These are phyloP conservation scores for Magallana angulata DNA, from an alignment of 1,140 invertebrate genomes.

Conservation along the genomic window DNA sequence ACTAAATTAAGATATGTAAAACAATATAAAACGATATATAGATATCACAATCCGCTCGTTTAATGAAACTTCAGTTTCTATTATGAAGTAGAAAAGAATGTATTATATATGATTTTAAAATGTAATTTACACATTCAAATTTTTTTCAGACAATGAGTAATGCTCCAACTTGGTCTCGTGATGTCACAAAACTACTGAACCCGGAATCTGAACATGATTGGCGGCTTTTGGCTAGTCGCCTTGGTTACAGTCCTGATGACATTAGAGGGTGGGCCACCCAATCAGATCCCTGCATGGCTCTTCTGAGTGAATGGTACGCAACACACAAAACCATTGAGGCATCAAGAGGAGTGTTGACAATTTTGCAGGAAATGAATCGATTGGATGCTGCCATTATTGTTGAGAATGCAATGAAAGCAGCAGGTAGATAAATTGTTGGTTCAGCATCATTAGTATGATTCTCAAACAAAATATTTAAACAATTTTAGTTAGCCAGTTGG, in stretches of 20 bases:
- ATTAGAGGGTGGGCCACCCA: conserved; percentile 72
- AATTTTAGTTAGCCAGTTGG: too few species aligned
- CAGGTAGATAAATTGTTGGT: conserved; percentile 55
- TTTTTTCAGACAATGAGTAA: conserved; percentile 70
- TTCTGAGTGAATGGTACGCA: conserved; percentile 76
- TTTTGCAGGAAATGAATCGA: conserved; percentile 72
- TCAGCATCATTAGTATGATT: too few species aligned
- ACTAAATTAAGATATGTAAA: background rate
- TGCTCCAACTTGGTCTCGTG: conserved; percentile 73
- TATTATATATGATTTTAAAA: background rate
- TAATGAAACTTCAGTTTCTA: too few species aligned
- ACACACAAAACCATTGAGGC: conserved; percentile 75
- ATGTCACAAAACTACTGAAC: conserved; percentile 72
- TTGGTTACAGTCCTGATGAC: conserved; percentile 74
- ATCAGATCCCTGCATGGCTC: conserved; percentile 73
- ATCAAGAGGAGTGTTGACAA: conserved; percentile 66
- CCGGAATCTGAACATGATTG: conserved; percentile 70
- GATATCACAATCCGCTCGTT: too few species aligned
- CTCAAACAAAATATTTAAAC: too few species aligned
- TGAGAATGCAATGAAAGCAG: conserved; percentile 73
- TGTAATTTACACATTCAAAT: background rate
- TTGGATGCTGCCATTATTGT: conserved; percentile 72
- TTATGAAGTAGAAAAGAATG: background rate
- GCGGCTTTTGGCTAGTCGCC: conserved; percentile 71
- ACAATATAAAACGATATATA: too few species aligned